A percentile compares a stretch with the other conserved stretches of the same genome.
Conservation (phyloP, 1,140 invertebrate species). For the Holcopasites calliopsidis region DNA sequence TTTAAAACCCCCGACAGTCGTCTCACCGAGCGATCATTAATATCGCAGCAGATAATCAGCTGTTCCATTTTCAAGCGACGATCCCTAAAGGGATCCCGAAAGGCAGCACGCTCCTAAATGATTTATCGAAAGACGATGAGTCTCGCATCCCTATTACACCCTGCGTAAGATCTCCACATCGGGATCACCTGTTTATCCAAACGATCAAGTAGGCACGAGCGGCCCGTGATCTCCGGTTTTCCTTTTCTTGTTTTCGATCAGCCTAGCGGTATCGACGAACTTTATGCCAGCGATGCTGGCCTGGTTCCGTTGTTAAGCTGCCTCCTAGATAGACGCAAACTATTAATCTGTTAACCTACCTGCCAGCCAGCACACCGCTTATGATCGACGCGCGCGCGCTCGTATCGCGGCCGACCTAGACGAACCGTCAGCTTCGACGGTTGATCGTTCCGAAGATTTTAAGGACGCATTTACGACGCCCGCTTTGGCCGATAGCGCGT, state of each 20-base stretch:
- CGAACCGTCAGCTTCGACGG: constrained; percentile 33
- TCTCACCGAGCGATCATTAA: background rate
- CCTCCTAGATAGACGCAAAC: constrained; percentile 63
- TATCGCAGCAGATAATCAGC: background rate
- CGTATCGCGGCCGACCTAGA: constrained; percentile 61
- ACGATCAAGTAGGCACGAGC: background rate
- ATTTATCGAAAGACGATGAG: background rate
- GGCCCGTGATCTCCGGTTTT: constrained; percentile 4
- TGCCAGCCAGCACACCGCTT: constrained; percentile 36
- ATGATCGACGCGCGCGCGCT: constrained; percentile 46
- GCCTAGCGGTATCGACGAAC: constrained; percentile 40
- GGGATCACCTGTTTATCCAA: constrained; percentile 19
- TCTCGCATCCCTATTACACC: background rate
- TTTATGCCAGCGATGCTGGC: constrained; percentile 53
- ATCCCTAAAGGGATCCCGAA: background rate
- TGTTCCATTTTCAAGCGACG: background rate
- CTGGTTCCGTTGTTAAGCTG: constrained; percentile 65
- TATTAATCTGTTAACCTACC: constrained; percentile 63
- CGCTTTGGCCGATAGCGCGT: too few species aligned
- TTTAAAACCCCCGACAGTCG: too few species aligned
- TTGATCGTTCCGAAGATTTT: too few species aligned
- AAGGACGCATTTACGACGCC: too few species aligned
- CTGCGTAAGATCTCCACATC: background rate
- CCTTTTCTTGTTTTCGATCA: constrained; percentile 1
- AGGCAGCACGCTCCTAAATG: background rate